These are phyloP conservation scores for Cryptophagus acutangulus DNA, from an alignment of 2,888 invertebrate species.

Conservation along the genomic window DNA sequence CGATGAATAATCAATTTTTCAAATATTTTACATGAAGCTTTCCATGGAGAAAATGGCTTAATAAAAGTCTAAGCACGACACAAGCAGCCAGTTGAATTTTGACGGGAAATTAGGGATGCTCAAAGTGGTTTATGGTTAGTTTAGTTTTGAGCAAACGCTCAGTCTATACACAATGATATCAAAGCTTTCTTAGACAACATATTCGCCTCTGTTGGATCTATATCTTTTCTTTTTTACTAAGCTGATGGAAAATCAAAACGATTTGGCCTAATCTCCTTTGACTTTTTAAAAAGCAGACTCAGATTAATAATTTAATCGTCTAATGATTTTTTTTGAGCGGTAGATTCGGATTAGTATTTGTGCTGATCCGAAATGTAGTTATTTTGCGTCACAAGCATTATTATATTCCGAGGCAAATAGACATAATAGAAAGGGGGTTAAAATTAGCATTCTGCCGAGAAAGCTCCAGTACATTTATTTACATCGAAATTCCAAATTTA, in stretches of 20 bases:
- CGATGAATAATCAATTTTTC: conserved; percentile 44
- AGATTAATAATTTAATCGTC: too few species aligned
- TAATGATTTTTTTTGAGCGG: too few species aligned
- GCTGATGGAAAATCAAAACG: too few species aligned
- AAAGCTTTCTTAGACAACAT: conserved; percentile 19
- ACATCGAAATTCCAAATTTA: conserved; percentile 43
- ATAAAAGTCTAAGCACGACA: conserved; percentile 42
- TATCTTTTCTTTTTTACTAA: conserved; percentile 16
- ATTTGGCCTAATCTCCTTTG: too few species aligned
- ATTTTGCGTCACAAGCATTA: too few species aligned
- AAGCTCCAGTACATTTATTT: conserved; percentile 38
- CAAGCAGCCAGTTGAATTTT: conserved; percentile 25
- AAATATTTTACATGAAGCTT: conserved; percentile 41
- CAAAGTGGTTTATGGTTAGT: conserved; percentile 10
- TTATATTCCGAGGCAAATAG: background rate
- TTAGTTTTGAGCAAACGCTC: too few species aligned
- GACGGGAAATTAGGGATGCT: conserved; percentile 3
- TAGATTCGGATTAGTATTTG: too few species aligned
- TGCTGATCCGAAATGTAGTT: too few species aligned
- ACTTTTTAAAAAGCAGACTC: too few species aligned
- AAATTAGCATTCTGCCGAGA: conserved; percentile 36
- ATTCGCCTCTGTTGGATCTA: too few species aligned
- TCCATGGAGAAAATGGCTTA: conserved; percentile 42
- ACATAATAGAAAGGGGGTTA: conserved; percentile 8
- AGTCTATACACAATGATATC: conserved; percentile 17